Percentiles rank a stretch among this genome's conserved stretches.
phyloP scores from a whole-genome alignment of 2,113 vertebrate species.

The Thunnus thynnus region DNA sequence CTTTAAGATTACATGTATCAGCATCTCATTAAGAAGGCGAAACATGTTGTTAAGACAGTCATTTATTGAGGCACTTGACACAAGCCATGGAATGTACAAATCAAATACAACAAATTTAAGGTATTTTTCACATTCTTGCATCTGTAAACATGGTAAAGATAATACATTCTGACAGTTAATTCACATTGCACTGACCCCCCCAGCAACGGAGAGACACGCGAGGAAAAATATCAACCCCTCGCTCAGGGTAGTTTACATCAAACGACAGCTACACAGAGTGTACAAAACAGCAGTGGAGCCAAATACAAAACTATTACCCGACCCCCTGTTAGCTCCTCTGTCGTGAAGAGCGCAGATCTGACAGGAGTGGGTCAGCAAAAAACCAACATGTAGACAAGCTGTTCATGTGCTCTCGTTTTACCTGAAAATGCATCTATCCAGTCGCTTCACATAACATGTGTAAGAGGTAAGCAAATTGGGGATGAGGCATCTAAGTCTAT shows the following conservation, averaged over 20 bases:
- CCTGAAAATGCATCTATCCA: slow-evolving; percentile 39
- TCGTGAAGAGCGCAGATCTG: slow-evolving; percentile 9
- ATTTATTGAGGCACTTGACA: slow-evolving; percentile 89
- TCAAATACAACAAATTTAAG: slow-evolving; percentile 63
- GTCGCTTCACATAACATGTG: slow-evolving; percentile 29
- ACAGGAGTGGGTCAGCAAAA: not conserved
- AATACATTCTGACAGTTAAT: slow-evolving; percentile 80
- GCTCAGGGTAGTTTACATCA: slow-evolving; percentile 44
- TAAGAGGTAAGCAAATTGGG: slow-evolving; percentile 50
- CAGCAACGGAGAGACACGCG: slow-evolving; percentile 37
- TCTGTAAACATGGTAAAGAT: slow-evolving; percentile 83
- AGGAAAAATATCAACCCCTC: slow-evolving; percentile 60
- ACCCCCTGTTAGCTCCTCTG: not conserved
- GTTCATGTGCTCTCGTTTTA: slow-evolving; percentile 33
- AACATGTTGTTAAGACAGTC: slow-evolving; percentile 49
- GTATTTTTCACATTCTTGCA: slow-evolving; percentile 79
- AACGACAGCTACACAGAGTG: slow-evolving; percentile 61
- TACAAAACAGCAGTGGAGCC: slow-evolving; percentile 77
- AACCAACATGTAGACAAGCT: slow-evolving; percentile 24
- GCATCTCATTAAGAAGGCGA: not conserved
- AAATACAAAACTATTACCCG: slow-evolving; percentile 75
- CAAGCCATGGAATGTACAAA: slow-evolving; percentile 80
- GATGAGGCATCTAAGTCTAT: slow-evolving; percentile 69
- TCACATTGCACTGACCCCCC: slow-evolving; percentile 27
- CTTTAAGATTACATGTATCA: not conserved